Conservation (phyloP, 2,113 vertebrate species). For the Vireo altiloquus region DNA sequence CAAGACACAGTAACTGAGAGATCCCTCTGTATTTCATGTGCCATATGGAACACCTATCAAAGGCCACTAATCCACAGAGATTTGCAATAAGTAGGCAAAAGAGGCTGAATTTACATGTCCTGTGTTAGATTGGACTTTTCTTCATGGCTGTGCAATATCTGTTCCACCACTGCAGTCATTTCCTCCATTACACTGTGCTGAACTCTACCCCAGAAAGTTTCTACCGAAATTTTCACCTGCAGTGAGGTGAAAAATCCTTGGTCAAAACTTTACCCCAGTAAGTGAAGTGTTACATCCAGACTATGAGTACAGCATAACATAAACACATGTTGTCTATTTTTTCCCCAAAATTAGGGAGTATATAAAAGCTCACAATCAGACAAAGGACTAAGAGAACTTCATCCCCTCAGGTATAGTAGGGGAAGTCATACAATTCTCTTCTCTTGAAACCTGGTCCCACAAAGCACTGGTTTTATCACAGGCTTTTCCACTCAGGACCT, state of each 20-base stretch:
- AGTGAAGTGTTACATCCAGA: not conserved
- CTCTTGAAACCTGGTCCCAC: not conserved
- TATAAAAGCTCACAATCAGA: not conserved
- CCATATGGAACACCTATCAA: slow-evolving; percentile 1
- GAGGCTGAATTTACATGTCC: not conserved
- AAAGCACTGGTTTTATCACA: not conserved
- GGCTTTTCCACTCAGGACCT: not conserved
- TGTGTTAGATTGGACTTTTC: not conserved
- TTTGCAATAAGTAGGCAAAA: slow-evolving; percentile 12
- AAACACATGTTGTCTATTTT: not conserved
- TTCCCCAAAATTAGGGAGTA: not conserved
- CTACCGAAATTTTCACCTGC: not conserved
- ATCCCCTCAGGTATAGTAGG: not conserved
- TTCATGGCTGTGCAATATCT: not conserved
- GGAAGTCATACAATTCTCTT: not conserved
- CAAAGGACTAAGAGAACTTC: not conserved
- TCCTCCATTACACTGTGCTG: not conserved
- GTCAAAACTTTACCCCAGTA: not conserved
- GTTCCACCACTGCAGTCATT: not conserved
- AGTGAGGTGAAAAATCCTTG: not conserved
- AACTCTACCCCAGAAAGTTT: not conserved
- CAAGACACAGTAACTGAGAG: not conserved
- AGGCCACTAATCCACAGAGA: slow-evolving; percentile 1
- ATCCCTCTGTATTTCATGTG: not conserved
- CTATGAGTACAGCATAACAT: not conserved